Base-by-base conservation (phyloP, 2,113 vertebrate species). In the Sardina pilchardus region DNA sequence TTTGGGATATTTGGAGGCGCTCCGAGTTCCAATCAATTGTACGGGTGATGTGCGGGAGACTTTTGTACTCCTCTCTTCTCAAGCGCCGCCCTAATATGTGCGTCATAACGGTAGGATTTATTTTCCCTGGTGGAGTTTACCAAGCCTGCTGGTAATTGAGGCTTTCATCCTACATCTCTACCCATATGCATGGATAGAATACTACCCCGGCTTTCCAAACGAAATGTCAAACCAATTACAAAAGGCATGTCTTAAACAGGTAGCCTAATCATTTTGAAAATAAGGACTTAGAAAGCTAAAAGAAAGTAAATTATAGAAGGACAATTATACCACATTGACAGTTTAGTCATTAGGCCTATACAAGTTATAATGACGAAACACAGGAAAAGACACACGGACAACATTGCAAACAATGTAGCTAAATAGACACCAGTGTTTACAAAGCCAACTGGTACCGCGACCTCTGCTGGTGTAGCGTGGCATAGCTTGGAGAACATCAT, bases 1-100 rank as follows among this genome's bases (percentile, higher is more conserved):
- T 24, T 24, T 12, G 10, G 30, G 2, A 3, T 36, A 16, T 16
- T 75, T 34, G 2, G 4, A 78, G 12, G 36, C 19, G 30, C 10
- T 34, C 30, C 12, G 71, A 78, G 17, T 78, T 17, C 24, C n/a
- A 71, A 26, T 30, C 34, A 59, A 78, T 78, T 34, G 71, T 78
- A 34, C 30, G 67, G 34, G 14, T 75, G 30, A 36, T 75, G 67
- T 75, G 34, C 71, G 71, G 14, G 1, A 17, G 26, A 78, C 71
- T 78, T 78, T 78, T 78, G 71, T 78, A 78, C 71, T 78, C 71
- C 71, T 2, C 30, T 39, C 71, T 78, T 4, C 26, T 34, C 26
- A 78, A 78, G 71, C 30, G 14, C 71, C 71, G 71, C 71, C 71
- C 71, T 78, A 78, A 78, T 75, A 75, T 75, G 36, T 78, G 71